Conservation (phyloP, 2,113 vertebrate genomes). For the Nestor notabilis region DNA sequence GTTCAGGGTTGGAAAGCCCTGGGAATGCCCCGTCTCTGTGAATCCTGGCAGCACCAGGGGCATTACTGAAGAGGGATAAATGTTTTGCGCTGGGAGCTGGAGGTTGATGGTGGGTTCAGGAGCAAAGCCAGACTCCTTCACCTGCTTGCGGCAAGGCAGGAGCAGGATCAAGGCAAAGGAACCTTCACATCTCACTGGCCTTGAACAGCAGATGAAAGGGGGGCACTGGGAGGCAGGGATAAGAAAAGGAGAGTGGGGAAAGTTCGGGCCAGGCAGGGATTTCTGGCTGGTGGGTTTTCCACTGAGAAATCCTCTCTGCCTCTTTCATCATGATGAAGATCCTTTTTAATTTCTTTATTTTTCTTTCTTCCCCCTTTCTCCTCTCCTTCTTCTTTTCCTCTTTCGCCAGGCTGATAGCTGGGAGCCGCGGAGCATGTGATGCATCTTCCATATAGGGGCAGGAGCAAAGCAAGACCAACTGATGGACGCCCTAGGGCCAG, state of each 20-base stretch:
- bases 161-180: constrained; percentile 31
- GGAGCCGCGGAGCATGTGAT: constrained; percentile 71
- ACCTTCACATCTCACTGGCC: constrained; percentile 30
- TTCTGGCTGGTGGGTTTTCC: constrained; percentile 35
- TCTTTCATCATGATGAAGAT: constrained; percentile 60
- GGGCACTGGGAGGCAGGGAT: constrained; percentile 27
- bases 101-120: fast-evolving
- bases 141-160: not conserved
- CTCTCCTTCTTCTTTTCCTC: constrained; percentile 18
- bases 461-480: constrained; percentile 70
- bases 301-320: constrained; percentile 51
- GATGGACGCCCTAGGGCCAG: constrained; percentile 76
- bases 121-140: not conserved
- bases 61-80: not conserved
- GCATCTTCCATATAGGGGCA: constrained; percentile 73
- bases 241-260: constrained; percentile 25
- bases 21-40: not conserved
- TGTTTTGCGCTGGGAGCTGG: not conserved
- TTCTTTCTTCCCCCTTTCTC: not conserved
- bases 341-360: not conserved
- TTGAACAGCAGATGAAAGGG: constrained; percentile 58
- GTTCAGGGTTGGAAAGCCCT: not conserved
- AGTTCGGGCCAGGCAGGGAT: constrained; percentile 66
- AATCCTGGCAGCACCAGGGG: not conserved
- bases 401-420: constrained; percentile 64